These are phyloP conservation scores for Pachypsylla venusta DNA, from an alignment of 1,140 invertebrate species.

Conservation along the genomic window DNA sequence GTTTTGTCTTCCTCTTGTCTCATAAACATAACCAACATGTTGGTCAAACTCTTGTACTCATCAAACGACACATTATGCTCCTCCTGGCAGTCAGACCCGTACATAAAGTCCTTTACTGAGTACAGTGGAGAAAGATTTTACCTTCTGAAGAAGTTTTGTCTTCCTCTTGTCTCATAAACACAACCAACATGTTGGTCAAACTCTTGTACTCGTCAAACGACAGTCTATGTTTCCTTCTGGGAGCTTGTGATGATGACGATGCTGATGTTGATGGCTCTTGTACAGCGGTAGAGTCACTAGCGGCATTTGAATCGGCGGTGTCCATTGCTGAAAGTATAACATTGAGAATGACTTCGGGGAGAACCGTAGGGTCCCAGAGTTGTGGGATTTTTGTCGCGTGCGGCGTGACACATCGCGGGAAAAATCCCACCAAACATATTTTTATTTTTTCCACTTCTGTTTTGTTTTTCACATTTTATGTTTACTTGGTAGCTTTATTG, in stretches of 20 bases:
- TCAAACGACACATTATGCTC: conserved; percentile 85
- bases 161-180: conserved; percentile 78
- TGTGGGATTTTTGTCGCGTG: no score
- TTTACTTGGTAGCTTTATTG: no score
- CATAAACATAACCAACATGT: conserved; percentile 82
- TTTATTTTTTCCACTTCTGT: no score
- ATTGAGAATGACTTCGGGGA: no score
- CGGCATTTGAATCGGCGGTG: conserved; percentile 18
- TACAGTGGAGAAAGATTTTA: conserved; percentile 6
- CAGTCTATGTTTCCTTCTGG: conserved; percentile 75
- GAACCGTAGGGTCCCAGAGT: no score
- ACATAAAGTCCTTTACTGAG: not conserved
- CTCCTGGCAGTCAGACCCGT: no score
- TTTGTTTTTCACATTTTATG: no score
- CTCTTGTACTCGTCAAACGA: conserved; percentile 90
- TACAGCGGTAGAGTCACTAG: conserved; percentile 13
- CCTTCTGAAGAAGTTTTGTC: conserved; percentile 36
- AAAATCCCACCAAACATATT: no score
- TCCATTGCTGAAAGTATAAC: conserved; percentile 7
- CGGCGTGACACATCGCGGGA: no score
- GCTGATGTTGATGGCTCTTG: conserved; percentile 20
- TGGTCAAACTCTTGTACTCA: conserved; percentile 83
- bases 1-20: conserved; percentile 62
- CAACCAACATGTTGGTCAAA: conserved; percentile 78
- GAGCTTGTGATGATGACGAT: conserved; percentile 23